These are phyloP conservation scores for Choloepus didactylus DNA, from an alignment of 2,797 vertebrate species.

Conservation along the genomic window DNA sequence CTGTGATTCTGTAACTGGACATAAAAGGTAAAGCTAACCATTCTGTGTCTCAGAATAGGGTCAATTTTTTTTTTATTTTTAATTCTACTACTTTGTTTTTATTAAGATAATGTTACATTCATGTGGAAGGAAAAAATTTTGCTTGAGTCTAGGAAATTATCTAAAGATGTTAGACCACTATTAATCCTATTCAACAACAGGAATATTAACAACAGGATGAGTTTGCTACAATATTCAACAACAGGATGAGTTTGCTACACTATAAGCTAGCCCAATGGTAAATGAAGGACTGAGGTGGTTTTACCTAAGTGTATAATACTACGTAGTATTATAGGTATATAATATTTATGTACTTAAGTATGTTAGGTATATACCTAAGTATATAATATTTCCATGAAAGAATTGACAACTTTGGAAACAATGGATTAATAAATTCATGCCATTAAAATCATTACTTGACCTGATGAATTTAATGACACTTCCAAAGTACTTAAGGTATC, in stretches of 20 bases:
- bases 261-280: not conserved
- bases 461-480: not conserved
- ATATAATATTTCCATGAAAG: not conserved
- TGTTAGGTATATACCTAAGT: not conserved
- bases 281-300: not conserved
- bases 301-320: not conserved
- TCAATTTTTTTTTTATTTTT: not conserved
- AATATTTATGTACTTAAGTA: no score
- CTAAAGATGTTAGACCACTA: not conserved
- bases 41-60: not conserved
- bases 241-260: not conserved
- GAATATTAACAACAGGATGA: not conserved
- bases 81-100: slow-evolving; percentile 5
- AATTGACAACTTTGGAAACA: not conserved
- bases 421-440: not conserved
- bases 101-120: not conserved
- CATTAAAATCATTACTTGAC: slow-evolving; percentile 37
- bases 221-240: no score
- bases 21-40: not conserved
- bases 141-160: not conserved
- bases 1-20: not conserved
- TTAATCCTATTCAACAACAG: not conserved
- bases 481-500: not conserved
- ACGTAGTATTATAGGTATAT: no score
- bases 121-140: not conserved